Percentiles rank a stretch among this genome's conserved stretches.
phyloP scores from a whole-genome alignment of 2,888 invertebrate genomes.

The Cephus rjabovi region DNA sequence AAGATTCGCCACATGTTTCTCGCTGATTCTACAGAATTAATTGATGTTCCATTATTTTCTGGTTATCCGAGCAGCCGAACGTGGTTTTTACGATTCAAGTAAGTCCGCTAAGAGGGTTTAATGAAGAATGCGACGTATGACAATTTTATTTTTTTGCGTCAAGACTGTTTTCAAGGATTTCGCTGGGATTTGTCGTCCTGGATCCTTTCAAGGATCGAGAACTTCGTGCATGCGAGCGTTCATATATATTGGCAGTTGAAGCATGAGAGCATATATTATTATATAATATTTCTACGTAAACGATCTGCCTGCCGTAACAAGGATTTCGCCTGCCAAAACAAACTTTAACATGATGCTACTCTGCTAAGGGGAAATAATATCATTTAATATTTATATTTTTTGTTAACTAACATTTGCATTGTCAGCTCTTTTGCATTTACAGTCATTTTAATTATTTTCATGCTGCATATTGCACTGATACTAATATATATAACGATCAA shows the following conservation, averaged over 20 bases:
- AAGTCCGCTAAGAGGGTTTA: constrained; percentile 42
- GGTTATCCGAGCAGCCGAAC: constrained; percentile 63
- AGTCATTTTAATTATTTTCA: background rate
- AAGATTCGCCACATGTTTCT: background rate
- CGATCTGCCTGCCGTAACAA: background rate
- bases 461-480: background rate
- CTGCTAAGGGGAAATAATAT: background rate
- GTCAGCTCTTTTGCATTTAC: background rate
- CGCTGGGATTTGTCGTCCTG: background rate
- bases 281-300: background rate
- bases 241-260: background rate
- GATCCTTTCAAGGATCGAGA: background rate
- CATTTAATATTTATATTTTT: background rate
- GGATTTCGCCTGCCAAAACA: background rate
- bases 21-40: constrained; percentile 30
- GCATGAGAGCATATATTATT: background rate
- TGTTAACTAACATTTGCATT: background rate
- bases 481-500: background rate
- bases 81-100: constrained; percentile 62
- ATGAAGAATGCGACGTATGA: background rate
- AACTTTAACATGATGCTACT: background rate
- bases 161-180: background rate
- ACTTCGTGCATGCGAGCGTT: background rate
- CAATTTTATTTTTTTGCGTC: background rate
- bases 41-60: constrained; percentile 61